Conservation (phyloP, 2,888 invertebrate species). For the Apamea epomidion region DNA sequence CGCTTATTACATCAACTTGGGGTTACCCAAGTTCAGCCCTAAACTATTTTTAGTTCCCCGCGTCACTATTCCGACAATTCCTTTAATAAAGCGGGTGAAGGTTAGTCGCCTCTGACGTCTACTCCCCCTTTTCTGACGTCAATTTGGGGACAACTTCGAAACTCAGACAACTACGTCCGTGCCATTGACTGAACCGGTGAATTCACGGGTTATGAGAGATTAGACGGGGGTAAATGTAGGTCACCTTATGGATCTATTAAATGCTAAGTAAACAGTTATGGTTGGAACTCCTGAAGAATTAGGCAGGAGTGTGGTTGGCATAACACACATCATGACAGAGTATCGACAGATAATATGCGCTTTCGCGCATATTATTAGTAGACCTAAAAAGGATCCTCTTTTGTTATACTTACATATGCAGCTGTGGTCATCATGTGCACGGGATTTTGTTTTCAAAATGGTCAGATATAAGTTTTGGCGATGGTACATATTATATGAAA, state of each 20-base stretch:
- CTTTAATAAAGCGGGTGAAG: slow-evolving; percentile 46
- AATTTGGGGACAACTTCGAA: slow-evolving; percentile 21
- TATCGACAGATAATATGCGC: too few relatives aligned
- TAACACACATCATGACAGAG: neutral
- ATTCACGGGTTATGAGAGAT: slow-evolving; percentile 17
- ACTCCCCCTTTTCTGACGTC: slow-evolving; percentile 34
- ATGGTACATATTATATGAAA: neutral
- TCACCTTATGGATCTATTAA: neutral
- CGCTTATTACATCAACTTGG: slow-evolving; percentile 7
- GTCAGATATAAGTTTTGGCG: too few relatives aligned
- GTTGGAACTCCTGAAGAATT: neutral
- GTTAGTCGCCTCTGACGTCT: slow-evolving; percentile 55
- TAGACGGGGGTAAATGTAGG: neutral
- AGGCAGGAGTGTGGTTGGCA: too few relatives aligned
- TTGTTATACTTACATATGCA: too few relatives aligned
- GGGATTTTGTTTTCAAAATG: too few relatives aligned
- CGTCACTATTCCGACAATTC: slow-evolving; percentile 27
- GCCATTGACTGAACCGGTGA: slow-evolving; percentile 14
- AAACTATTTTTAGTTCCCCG: slow-evolving; percentile 42
- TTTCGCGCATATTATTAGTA: too few relatives aligned
- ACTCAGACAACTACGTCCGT: slow-evolving; percentile 42
- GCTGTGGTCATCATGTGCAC: too few relatives aligned
- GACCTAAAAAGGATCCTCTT: too few relatives aligned
- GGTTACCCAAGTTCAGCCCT: slow-evolving; percentile 29
- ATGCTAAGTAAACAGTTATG: neutral